These are phyloP conservation scores for Drosophila oshimai DNA, from an alignment of 1,140 invertebrate genomes.

Conservation along the genomic window DNA sequence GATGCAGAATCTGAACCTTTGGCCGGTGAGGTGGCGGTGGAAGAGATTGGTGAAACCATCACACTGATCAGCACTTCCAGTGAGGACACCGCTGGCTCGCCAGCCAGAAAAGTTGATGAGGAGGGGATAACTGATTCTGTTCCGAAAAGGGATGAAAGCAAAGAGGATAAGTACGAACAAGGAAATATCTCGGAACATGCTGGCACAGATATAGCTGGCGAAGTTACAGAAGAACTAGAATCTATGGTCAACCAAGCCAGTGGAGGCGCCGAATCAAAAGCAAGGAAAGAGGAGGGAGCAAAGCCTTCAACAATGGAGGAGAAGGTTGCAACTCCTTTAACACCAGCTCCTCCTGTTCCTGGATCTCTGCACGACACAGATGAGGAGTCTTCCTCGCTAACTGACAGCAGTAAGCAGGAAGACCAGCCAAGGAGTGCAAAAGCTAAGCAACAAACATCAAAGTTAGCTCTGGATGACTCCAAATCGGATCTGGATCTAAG, in stretches of 20 bases:
- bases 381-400: conserved; percentile 84
- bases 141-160: not conserved
- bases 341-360: not conserved
- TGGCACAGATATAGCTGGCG: not conserved
- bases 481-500: conserved; percentile 26
- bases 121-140: not conserved
- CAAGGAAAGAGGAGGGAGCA: conserved; percentile 2
- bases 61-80: conserved; percentile 63
- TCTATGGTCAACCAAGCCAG: not conserved
- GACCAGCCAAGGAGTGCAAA: conserved; percentile 30
- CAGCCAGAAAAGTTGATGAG: conserved; percentile 7
- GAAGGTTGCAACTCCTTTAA: not conserved
- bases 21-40: conserved; percentile 41
- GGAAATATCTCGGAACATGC: not conserved
- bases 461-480: conserved; percentile 8
- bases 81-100: conserved; percentile 44
- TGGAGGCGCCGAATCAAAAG: not conserved
- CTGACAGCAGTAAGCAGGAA: conserved; percentile 59
- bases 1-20: conserved; percentile 23
- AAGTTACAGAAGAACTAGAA: not conserved
- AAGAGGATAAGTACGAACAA: not conserved
- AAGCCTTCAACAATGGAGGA: conserved; percentile 22
- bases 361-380: conserved; percentile 83
- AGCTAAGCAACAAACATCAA: not conserved
- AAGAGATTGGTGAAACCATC: conserved; percentile 53